These are phyloP conservation scores for Geophilus truncorum DNA, from an alignment of 2,888 invertebrate species.

Conservation along the genomic window DNA sequence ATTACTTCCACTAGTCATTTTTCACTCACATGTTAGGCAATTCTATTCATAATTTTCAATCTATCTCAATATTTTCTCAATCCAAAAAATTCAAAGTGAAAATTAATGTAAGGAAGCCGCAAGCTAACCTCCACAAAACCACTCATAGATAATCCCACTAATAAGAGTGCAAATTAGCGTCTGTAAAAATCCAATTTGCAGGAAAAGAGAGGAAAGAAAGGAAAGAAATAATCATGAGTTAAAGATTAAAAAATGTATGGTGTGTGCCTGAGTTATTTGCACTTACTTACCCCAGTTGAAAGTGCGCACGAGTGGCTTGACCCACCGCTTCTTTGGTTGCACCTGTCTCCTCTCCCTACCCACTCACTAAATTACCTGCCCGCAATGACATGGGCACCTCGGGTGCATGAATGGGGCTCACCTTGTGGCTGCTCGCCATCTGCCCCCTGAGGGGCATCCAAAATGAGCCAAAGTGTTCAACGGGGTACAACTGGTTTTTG, in stretches of 20 bases:
- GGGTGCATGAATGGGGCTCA: background rate
- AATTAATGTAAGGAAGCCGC: too few relatives aligned
- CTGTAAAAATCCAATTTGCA: background rate
- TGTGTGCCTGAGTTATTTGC: background rate
- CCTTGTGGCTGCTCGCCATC: constrained; percentile 5
- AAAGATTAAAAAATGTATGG: background rate
- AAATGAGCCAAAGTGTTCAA: background rate
- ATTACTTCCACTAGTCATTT: too few relatives aligned
- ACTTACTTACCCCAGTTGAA: background rate
- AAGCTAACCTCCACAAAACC: too few relatives aligned
- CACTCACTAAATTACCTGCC: background rate
- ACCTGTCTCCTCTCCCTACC: background rate
- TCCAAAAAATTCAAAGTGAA: too few relatives aligned
- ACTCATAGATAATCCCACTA: too few relatives aligned
- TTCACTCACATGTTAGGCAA: too few relatives aligned
- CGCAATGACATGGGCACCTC: background rate
- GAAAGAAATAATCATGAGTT: background rate
- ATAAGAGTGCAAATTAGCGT: too few relatives aligned
- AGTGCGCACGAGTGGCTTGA: constrained; percentile 4
- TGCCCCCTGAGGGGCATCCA: constrained; percentile 4
- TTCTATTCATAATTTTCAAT: too few relatives aligned
- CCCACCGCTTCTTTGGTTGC: background rate
- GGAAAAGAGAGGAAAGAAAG: background rate
- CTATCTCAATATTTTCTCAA: too few relatives aligned
- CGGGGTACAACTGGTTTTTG: background rate